Base-by-base conservation (phyloP, 2,113 vertebrate species). In the Calypte anna region DNA sequence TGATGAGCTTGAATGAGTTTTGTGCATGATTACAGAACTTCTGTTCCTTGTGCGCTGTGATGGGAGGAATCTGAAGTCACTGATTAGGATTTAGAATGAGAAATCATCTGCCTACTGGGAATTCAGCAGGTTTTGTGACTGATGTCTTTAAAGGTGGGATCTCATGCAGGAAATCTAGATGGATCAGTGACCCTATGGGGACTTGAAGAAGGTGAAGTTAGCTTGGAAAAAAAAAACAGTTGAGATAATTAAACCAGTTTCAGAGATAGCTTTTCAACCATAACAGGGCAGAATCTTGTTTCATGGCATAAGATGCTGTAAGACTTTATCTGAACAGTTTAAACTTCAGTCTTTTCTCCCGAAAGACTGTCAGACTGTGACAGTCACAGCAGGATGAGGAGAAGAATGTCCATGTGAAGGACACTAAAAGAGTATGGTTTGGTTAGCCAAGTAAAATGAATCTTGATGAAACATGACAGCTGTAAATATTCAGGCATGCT, bases 51-150 rank as follows among this genome's bases (percentile, higher is more conserved):
- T 66, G 14, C 80, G 27, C 30, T 10, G 2, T n/a, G 23, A 30
- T 27, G 43, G 36, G 57, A 91, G 40, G 36, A 95, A 82, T 36
- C 16, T 73, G 63, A 87, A 90, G 62, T 20, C 31, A 43, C 30
- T 1, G 4, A 58, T 91, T 23, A 53, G 27, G 46, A 54, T 79
- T 73, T 54, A 79, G 78, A 82, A 79, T 8, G 10, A 69, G 19
- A 68, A 82, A 44, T 72, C 0, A 0, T 79, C 87, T 85, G 40
- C n/a, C n/a, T 58, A 22, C 27, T 46, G 62, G 38, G 70, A 69
- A 14, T 88, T 69, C 73, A 78, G 55, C 38, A 28, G 30, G 30
- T 68, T 85, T 94, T 79, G 67, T n/a, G 93, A 79, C 82, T 63
- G 75, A 87, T 12, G 25, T 84, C 58, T 6, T 3, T 44, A 89